Percentiles rank a stretch among this genome's conserved stretches.
phyloP scores from a whole-genome alignment of 2,797 vertebrate species.

The Cyprinodon diabolis region DNA sequence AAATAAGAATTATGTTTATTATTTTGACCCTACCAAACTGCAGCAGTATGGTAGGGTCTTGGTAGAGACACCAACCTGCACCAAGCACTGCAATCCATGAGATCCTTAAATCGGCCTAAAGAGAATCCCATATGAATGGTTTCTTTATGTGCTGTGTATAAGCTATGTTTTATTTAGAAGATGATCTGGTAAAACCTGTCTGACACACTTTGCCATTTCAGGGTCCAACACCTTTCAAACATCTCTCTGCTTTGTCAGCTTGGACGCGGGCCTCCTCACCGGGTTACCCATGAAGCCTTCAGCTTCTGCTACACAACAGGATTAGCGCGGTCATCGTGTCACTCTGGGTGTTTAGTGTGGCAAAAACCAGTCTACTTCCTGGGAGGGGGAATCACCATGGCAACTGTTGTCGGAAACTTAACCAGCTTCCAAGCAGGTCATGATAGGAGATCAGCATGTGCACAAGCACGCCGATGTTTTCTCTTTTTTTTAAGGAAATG shows the following conservation, averaged over 20 bases:
- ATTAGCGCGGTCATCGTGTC: background rate
- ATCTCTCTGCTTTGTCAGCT: background rate
- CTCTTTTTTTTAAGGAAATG: background rate
- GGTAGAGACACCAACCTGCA: background rate
- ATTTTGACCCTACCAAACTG: too few relatives aligned
- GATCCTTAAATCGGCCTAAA: background rate
- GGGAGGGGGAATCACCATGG: background rate
- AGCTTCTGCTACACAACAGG: background rate
- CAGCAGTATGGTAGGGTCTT: too few relatives aligned
- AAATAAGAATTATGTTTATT: too few relatives aligned
- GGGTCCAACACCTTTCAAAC: background rate
- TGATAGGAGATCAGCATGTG: conserved; percentile 3
- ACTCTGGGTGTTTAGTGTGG: background rate
- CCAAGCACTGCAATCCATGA: background rate
- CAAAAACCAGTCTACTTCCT: background rate
- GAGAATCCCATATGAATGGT: background rate
- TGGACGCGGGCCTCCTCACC: background rate
- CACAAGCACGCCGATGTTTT: conserved; percentile 1
- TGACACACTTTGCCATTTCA: background rate
- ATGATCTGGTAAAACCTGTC: background rate
- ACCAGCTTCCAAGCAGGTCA: background rate
- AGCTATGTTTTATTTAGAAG: background rate
- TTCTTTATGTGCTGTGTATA: background rate
- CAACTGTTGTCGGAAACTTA: conserved; percentile 2
- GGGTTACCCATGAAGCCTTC: background rate